These are phyloP conservation scores for Lichenostomus cassidix DNA, from an alignment of 2,113 vertebrate genomes.

Conservation along the genomic window DNA sequence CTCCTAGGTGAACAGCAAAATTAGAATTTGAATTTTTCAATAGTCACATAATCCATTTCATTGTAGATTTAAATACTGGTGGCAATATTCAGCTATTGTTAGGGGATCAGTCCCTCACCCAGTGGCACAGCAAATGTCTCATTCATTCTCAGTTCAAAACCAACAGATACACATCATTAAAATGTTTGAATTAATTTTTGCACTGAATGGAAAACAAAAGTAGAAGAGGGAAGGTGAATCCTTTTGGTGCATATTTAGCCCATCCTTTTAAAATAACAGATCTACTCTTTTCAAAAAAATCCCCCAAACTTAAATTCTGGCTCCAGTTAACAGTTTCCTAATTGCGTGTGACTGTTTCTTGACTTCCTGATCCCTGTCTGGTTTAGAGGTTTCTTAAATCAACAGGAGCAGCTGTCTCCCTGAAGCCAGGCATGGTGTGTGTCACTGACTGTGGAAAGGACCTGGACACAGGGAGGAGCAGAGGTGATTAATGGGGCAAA, in stretches of 20 bases:
- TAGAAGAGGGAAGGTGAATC: neutral
- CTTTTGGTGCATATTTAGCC: neutral
- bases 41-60: neutral
- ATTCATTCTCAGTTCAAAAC: neutral
- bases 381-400: constrained; percentile 58
- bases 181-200: neutral
- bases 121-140: neutral
- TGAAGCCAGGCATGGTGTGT: constrained; percentile 57
- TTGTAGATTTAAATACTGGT: neutral
- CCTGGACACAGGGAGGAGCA: neutral
- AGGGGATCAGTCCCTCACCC: neutral
- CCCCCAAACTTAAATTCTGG: neutral
- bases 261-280: neutral
- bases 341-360: constrained; percentile 16
- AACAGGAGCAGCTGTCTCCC: constrained; percentile 56
- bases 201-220: neutral
- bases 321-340: constrained; percentile 39
- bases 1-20: neutral
- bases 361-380: constrained; percentile 54
- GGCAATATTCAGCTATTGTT: neutral
- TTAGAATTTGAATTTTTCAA: neutral
- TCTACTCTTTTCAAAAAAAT: neutral
- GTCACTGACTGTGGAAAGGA: constrained; percentile 48
- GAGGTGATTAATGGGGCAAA: constrained; percentile 59
- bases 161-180: neutral